Percentiles rank a stretch among this genome's conserved stretches.
phyloP scores from a whole-genome alignment of 1,140 invertebrate genomes.

The Drosophila equinoxialis region DNA sequence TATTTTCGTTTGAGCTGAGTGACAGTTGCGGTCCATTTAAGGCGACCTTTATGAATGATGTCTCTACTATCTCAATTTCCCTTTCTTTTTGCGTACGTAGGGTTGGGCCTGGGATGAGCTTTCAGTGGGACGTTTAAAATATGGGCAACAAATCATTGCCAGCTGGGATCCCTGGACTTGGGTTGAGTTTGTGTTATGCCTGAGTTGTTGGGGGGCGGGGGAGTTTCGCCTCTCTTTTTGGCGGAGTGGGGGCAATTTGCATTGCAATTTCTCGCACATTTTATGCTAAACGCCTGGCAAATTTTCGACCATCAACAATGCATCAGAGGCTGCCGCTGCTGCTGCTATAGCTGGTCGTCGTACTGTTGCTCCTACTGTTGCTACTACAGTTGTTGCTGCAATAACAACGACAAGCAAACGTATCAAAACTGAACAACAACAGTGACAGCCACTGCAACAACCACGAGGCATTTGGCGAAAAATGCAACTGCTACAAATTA shows the following conservation, averaged over 20 bases:
- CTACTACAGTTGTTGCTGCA: constrained; percentile 28
- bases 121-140: constrained; percentile 36
- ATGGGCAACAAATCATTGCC: constrained; percentile 52
- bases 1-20: constrained; percentile 40
- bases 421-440: constrained; percentile 33
- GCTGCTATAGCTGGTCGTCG: constrained; percentile 10
- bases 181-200: background rate
- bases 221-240: background rate
- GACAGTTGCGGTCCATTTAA: constrained; percentile 53
- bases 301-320: constrained; percentile 79
- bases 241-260: constrained; percentile 54
- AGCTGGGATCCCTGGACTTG: constrained; percentile 33
- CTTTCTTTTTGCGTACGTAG: background rate
- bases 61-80: constrained; percentile 3
- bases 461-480: constrained; percentile 72
- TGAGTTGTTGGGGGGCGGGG: background rate
- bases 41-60: constrained; percentile 21
- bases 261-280: constrained; percentile 60
- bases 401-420: constrained; percentile 31
- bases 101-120: background rate
- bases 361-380: constrained; percentile 56
- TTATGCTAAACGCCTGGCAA: constrained; percentile 71
- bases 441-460: constrained; percentile 44
- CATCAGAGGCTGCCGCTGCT: constrained; percentile 63
- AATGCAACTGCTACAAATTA: constrained; percentile 79